These are phyloP conservation scores for Huso huso DNA, from an alignment of 2,797 vertebrate species.

Conservation along the genomic window DNA sequence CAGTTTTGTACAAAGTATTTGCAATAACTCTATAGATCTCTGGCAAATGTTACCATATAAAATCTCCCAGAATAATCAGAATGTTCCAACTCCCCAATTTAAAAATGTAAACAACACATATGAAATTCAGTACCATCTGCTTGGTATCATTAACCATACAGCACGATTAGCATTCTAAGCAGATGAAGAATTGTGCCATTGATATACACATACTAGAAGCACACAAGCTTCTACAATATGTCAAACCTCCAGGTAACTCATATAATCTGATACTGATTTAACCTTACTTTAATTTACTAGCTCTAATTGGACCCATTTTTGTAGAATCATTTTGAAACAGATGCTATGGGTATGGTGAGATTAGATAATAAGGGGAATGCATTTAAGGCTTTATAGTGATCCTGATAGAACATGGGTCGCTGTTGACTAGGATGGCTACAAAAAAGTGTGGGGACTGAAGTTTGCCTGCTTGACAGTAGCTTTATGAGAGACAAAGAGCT, in stretches of 20 bases:
- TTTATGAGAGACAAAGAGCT: no score
- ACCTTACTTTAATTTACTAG: slow-evolving; percentile 15
- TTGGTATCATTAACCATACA: not conserved
- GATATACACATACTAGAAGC: not conserved
- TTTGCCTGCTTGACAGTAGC: no score
- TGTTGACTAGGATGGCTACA: not conserved
- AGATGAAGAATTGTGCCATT: not conserved
- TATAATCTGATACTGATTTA: not conserved
- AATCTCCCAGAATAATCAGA: no score
- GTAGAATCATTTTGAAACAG: slow-evolving; percentile 3
- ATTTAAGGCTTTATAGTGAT: not conserved
- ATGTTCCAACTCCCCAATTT: no score
- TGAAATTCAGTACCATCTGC: not conserved
- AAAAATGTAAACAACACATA: not conserved
- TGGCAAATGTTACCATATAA: no score
- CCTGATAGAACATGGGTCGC: not conserved
- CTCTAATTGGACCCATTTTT: slow-evolving; percentile 8
- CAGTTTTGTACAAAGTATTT: no score
- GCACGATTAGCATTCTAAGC: slow-evolving; percentile 8
- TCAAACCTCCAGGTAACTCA: not conserved
- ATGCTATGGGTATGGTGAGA: slow-evolving; percentile 1
- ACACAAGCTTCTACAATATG: not conserved
- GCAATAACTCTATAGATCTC: no score
- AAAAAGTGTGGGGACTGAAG: not conserved
- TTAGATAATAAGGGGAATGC: slow-evolving; percentile 1